Conservation (phyloP, 2,888 invertebrate species). For the Xylota segnis region DNA sequence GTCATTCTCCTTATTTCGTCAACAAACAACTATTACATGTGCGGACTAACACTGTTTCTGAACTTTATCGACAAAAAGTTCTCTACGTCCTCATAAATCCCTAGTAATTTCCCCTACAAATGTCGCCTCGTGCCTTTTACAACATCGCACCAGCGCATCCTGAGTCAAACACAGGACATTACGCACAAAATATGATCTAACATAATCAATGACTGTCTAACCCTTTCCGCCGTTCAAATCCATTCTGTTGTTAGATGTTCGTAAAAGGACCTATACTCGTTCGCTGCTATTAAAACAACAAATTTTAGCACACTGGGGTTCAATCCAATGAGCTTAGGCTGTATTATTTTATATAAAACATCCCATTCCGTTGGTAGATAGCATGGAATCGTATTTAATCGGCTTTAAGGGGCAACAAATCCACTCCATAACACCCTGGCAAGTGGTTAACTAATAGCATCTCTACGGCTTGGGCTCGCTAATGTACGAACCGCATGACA, state of each 20-base stretch:
- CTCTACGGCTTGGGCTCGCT: constrained; percentile 9
- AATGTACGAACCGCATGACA: constrained; percentile 18
- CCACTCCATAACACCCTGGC: constrained; percentile 29
- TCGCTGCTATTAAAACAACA: constrained; percentile 1
- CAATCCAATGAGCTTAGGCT: constrained; percentile 29
- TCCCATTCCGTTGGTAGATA: background rate
- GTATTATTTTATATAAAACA: constrained; percentile 35
- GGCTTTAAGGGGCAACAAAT: constrained; percentile 30
- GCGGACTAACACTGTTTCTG: background rate
- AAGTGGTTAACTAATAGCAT: constrained; percentile 35
- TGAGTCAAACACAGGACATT: constrained; percentile 8
- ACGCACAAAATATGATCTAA: constrained; percentile 22
- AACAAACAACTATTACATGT: background rate
- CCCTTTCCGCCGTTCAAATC: background rate
- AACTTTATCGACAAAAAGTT: background rate
- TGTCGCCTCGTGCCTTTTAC: constrained; percentile 5
- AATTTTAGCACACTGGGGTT: constrained; percentile 13
- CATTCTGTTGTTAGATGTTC: background rate
- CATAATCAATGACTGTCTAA: constrained; percentile 26
- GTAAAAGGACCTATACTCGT: background rate
- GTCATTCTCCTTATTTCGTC: too few relatives aligned
- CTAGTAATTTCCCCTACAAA: background rate
- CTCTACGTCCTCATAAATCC: constrained; percentile 2
- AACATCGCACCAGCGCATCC: background rate
- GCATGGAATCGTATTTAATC: constrained; percentile 20